Percentiles rank a stretch among this genome's conserved stretches.
phyloP scores from a whole-genome alignment of 2,888 invertebrate species.

The Watsonalla cultraria region DNA sequence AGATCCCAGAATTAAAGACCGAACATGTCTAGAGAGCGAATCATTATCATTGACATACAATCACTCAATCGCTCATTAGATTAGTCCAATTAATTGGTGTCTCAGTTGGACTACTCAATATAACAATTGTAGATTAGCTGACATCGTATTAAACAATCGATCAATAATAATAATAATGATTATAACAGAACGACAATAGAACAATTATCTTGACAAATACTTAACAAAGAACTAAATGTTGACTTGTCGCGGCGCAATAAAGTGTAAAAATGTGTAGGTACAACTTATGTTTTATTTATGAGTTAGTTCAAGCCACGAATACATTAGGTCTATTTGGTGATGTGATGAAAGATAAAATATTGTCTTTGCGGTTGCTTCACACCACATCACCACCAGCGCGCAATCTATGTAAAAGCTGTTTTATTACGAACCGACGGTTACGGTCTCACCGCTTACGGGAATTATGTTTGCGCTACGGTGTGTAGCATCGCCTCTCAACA shows the following conservation, averaged over 20 bases:
- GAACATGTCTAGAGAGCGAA: neutral
- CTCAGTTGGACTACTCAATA: constrained; percentile 26
- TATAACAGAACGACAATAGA: constrained; percentile 47
- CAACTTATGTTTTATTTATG: constrained; percentile 36
- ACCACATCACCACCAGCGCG: constrained; percentile 11
- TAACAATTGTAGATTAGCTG: constrained; percentile 28
- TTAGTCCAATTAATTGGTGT: constrained; percentile 8
- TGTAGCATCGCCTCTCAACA: constrained; percentile 23
- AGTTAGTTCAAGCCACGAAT: constrained; percentile 34
- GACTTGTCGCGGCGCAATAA: constrained; percentile 26
- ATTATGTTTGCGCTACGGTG: constrained; percentile 26
- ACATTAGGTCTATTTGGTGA: constrained; percentile 54
- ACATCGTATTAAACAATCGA: constrained; percentile 37
- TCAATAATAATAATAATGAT: constrained; percentile 26
- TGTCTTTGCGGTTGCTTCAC: constrained; percentile 48
- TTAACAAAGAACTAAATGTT: constrained; percentile 53
- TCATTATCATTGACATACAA: neutral
- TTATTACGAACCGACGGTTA: constrained; percentile 37
- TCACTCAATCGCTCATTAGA: neutral
- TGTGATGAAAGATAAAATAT: constrained; percentile 56
- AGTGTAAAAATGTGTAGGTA: constrained; percentile 16
- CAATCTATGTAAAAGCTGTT: constrained; percentile 45
- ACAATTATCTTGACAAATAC: constrained; percentile 56
- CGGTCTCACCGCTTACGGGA: constrained; percentile 23
- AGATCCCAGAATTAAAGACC: neutral